phyloP scores from a whole-genome alignment of 2,113 vertebrate genomes.

The Myocastor coypus region DNA sequence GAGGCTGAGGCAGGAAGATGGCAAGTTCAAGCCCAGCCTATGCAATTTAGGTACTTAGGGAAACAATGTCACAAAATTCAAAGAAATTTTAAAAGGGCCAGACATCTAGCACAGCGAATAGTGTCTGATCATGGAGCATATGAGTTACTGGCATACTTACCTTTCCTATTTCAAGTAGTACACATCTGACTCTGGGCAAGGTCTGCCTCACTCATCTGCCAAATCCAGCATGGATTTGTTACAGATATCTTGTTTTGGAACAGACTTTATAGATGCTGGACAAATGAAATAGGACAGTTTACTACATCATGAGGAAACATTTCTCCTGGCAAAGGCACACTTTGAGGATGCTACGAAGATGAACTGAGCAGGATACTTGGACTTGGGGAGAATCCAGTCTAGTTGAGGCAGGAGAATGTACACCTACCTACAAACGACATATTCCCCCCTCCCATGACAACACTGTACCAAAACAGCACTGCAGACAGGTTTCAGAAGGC shows the following conservation, averaged over 20 bases:
- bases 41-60: background rate
- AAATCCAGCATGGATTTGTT: background rate
- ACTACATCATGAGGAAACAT: background rate
- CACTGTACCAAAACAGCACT: background rate
- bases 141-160: background rate
- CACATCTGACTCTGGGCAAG: background rate
- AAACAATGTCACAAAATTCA: background rate
- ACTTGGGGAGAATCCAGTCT: background rate
- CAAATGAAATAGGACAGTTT: background rate
- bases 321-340: background rate
- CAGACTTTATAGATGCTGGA: background rate
- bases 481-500: background rate
- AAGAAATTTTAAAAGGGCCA: background rate
- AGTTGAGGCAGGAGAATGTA: background rate
- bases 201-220: background rate
- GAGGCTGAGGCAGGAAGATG: background rate
- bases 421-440: background rate
- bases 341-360: background rate
- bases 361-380: background rate
- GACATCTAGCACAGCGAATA: background rate
- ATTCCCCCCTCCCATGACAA: accelerated
- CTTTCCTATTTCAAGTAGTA: background rate
- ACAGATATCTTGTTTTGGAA: background rate
- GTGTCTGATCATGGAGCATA: background rate
- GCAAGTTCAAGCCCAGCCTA: background rate